Evolutionary conservation across 2,113 vertebrate species (phyloP).

Genomic region (Cavia porcellus): DNA sequence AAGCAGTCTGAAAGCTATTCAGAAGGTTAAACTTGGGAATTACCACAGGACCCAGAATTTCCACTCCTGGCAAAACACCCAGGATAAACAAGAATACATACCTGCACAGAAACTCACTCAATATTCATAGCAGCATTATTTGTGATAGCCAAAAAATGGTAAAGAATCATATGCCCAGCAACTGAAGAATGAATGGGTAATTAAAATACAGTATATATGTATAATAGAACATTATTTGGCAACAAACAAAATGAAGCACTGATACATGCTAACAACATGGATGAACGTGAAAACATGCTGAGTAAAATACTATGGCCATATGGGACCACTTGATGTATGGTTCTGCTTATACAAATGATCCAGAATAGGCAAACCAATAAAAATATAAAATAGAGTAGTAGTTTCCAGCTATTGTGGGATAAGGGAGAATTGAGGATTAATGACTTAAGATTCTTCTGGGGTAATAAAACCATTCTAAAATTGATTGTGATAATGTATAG

Average conservation of each 20-base stretch:
- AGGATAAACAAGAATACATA: neutral
- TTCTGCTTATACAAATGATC: neutral
- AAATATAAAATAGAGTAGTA: neutral
- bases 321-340: neutral
- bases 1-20: neutral
- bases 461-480: constrained; percentile 35
- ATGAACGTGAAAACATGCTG: neutral
- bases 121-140: neutral
- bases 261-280: neutral
- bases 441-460: neutral
- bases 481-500: neutral
- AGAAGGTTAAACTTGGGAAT: neutral
- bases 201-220: neutral
- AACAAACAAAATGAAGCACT: neutral
- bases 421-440: neutral
- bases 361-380: neutral
- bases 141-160: neutral
- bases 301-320: neutral
- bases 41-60: neutral
- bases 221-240: neutral
- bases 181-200: neutral
- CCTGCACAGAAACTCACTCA: neutral
- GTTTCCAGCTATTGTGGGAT: neutral
- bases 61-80: neutral
- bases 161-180: neutral